Evolutionary conservation across 2,888 invertebrate species (phyloP).

Genomic region (Caenorhabditis afra): DNA sequence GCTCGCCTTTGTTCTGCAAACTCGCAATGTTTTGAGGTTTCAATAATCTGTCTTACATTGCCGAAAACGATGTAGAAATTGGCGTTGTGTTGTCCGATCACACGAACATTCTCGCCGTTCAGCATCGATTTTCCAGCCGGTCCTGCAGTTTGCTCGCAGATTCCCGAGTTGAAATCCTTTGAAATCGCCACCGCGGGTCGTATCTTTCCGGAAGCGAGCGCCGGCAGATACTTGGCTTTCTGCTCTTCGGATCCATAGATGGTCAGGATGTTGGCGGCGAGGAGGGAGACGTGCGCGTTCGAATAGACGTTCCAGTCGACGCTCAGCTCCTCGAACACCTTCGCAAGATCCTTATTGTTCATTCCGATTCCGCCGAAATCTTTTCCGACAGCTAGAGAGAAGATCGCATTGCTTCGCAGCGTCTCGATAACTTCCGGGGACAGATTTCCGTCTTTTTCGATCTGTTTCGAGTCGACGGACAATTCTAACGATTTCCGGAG

Average conservation of each 20-base stretch:
- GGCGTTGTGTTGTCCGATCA: slow-evolving; percentile 72
- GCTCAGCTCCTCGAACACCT: slow-evolving; percentile 73
- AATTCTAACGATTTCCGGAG: slow-evolving; percentile 58
- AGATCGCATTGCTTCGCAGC: slow-evolving; percentile 69
- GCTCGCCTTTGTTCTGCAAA: slow-evolving; percentile 58
- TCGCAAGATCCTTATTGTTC: slow-evolving; percentile 74
- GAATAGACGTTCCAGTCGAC: slow-evolving; percentile 70
- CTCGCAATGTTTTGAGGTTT: not conserved
- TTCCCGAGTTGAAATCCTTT: slow-evolving; percentile 40
- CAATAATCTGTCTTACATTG: slow-evolving; percentile 22
- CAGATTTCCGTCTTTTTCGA: slow-evolving; percentile 61
- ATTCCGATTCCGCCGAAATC: slow-evolving; percentile 77
- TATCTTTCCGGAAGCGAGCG: slow-evolving; percentile 61
- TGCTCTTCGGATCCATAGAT: slow-evolving; percentile 64
- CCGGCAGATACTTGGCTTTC: slow-evolving; percentile 63
- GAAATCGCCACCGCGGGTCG: slow-evolving; percentile 59
- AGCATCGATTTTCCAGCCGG: slow-evolving; percentile 64
- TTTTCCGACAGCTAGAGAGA: slow-evolving; percentile 65
- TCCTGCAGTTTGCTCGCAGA: slow-evolving; percentile 35
- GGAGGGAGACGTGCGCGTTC: slow-evolving; percentile 56
- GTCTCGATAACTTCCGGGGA: slow-evolving; percentile 62
- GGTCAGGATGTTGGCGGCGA: slow-evolving; percentile 66
- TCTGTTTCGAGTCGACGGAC: slow-evolving; percentile 51
- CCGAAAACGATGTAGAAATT: slow-evolving; percentile 77
- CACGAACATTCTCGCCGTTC: slow-evolving; percentile 63